Percentiles rank a stretch among this genome's conserved stretches.
phyloP scores from a whole-genome alignment of 2,113 vertebrate species.

The Ammodytes dubius region DNA sequence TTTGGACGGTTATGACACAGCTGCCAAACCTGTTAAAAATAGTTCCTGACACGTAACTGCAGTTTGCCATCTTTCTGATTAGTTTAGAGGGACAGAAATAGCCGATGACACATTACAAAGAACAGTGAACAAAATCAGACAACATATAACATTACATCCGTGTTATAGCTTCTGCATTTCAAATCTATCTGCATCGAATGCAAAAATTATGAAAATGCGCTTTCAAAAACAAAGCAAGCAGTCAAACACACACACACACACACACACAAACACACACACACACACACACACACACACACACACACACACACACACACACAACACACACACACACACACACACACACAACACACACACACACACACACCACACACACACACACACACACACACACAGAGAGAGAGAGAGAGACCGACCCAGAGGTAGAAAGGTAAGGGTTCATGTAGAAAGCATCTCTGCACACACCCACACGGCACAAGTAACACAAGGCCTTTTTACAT shows the following conservation, averaged over 20 bases:
- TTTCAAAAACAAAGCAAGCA: background rate
- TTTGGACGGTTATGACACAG: background rate
- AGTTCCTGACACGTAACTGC: background rate
- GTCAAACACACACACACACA: background rate
- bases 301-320: no score
- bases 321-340: no score
- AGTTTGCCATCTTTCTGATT: background rate
- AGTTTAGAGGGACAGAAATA: conserved; percentile 13
- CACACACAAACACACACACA: no score
- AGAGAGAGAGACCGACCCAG: background rate
- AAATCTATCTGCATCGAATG: no score
- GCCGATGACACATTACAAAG: background rate
- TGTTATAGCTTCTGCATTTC: no score
- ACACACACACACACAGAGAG: no score
- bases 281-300: no score
- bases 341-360: no score
- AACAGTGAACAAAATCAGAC: background rate
- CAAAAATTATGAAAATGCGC: background rate
- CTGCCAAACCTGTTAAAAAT: background rate
- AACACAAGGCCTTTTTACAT: conserved; percentile 36
- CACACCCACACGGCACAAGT: conserved; percentile 11
- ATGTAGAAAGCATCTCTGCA: background rate
- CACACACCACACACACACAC: no score
- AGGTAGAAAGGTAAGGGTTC: background rate
- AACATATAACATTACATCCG: no score